Conservation (phyloP, 2,113 vertebrate species). For the Setophaga petechia region DNA sequence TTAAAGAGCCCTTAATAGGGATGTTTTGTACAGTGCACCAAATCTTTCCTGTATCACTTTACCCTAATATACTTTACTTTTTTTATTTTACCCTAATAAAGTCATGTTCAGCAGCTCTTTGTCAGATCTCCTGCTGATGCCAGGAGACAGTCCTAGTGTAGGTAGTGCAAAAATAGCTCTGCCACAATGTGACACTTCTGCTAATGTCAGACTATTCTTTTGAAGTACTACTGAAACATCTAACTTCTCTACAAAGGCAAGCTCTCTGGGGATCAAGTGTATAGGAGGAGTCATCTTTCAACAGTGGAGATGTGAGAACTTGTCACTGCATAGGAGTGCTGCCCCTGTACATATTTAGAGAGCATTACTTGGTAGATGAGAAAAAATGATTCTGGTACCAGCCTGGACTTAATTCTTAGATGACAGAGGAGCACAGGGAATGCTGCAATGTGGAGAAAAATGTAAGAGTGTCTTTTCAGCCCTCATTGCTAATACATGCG, state of each 20-base stretch:
- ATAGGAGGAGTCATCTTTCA: background rate
- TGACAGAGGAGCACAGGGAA: background rate
- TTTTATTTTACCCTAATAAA: background rate
- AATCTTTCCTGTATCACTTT: background rate
- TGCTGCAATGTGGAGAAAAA: background rate
- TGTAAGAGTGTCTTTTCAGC: background rate
- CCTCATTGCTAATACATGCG: background rate
- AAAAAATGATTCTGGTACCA: background rate
- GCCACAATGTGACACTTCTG: background rate
- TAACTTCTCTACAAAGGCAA: background rate
- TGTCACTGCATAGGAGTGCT: background rate
- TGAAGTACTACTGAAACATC: constrained; percentile 12
- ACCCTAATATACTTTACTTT: background rate
- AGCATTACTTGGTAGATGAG: background rate
- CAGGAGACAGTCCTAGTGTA: background rate
- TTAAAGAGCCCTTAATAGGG: background rate
- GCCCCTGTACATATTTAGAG: background rate
- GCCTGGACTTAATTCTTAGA: background rate
- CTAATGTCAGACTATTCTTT: constrained; percentile 3
- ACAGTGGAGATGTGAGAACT: background rate
- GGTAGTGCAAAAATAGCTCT: constrained; percentile 25
- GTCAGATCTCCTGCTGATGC: background rate
- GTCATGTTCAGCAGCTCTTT: background rate
- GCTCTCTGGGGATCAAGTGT: background rate
- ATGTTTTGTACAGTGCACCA: background rate